Conservation (phyloP, 2,888 invertebrate species). For the Macaria liturata region DNA sequence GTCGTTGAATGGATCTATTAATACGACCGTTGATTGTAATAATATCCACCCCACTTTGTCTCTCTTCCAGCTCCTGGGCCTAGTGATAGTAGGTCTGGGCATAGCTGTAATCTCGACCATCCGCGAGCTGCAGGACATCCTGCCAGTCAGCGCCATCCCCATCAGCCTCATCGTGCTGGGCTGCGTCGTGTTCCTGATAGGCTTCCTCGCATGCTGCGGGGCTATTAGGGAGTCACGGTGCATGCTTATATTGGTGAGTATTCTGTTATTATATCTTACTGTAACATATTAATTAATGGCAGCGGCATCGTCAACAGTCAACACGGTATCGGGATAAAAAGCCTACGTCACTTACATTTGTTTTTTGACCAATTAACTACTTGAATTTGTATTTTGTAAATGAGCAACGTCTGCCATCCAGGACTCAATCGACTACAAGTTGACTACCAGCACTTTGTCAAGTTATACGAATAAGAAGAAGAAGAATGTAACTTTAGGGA, state of each 20-base stretch:
- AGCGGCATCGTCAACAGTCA: too few relatives aligned
- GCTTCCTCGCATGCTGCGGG: slow-evolving; percentile 94
- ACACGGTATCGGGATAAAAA: too few relatives aligned
- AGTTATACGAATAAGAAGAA: too few relatives aligned
- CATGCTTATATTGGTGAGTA: slow-evolving; percentile 24
- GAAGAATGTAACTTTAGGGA: too few relatives aligned
- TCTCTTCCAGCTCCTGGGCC: slow-evolving; percentile 49
- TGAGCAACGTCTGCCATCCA: too few relatives aligned
- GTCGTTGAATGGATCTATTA: background rate
- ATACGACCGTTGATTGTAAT: background rate
- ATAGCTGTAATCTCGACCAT: slow-evolving; percentile 42
- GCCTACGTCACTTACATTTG: too few relatives aligned
- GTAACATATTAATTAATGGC: background rate
- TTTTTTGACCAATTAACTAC: too few relatives aligned
- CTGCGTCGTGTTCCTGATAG: slow-evolving; percentile 86
- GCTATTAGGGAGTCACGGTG: slow-evolving; percentile 87
- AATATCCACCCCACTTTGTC: too few relatives aligned
- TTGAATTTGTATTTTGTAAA: too few relatives aligned
- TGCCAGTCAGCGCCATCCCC: slow-evolving; percentile 44
- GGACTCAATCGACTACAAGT: too few relatives aligned
- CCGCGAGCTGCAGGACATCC: slow-evolving; percentile 37
- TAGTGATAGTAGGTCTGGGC: slow-evolving; percentile 49
- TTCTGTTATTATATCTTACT: background rate
- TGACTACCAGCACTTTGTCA: too few relatives aligned
- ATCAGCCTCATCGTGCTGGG: slow-evolving; percentile 77